These are phyloP conservation scores for Pterobdella sp. DNA, from an alignment of 2,888 invertebrate genomes.

Conservation along the genomic window DNA sequence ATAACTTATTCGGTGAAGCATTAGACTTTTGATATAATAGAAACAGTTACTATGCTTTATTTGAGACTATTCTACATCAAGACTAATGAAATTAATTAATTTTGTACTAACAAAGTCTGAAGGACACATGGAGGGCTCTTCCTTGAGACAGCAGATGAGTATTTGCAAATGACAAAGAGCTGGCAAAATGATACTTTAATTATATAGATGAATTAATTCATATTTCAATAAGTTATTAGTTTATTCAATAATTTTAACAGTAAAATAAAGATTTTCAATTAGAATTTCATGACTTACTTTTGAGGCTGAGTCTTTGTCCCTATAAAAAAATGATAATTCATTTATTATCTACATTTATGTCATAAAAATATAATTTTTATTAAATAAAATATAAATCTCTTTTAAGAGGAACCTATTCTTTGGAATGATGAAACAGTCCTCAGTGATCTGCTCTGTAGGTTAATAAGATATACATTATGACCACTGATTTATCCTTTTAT, in stretches of 20 bases:
- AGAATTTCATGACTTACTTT: neutral
- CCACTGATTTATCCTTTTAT: too few species aligned
- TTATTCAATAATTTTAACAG: neutral
- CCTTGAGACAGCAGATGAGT: neutral
- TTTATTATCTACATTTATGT: neutral
- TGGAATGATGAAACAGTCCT: neutral
- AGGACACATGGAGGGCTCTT: constrained; percentile 7
- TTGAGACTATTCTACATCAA: too few species aligned
- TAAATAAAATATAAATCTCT: neutral
- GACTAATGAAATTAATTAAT: too few species aligned
- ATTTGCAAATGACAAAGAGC: neutral
- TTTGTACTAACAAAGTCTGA: constrained; percentile 5
- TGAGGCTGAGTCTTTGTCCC: neutral
- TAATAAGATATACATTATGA: neutral
- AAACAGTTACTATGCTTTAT: too few species aligned
- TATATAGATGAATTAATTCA: neutral
- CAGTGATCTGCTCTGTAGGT: neutral
- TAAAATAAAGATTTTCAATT: neutral
- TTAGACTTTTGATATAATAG: too few species aligned
- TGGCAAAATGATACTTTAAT: too few species aligned
- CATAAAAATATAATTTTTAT: neutral
- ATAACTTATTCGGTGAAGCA: too few species aligned
- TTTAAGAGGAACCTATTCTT: neutral
- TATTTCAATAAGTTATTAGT: neutral
- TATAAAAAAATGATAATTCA: neutral